phyloP scores from a whole-genome alignment of 30 jellyfish, hydroid and myxozoan species.

The Aurelia sp. region DNA sequence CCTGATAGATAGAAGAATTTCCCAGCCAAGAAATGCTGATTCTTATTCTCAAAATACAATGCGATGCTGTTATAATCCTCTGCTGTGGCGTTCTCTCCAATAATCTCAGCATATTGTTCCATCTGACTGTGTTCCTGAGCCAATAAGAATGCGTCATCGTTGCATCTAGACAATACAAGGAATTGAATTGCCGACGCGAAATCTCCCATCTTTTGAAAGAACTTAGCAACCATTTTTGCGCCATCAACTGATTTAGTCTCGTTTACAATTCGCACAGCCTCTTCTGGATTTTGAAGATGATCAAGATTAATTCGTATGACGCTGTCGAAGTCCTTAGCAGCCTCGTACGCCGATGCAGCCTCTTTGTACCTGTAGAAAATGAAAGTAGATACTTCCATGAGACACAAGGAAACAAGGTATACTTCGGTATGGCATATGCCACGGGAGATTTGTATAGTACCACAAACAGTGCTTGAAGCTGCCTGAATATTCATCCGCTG shows the following conservation, averaged over 20 bases:
- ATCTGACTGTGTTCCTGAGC: conserved; percentile 99
- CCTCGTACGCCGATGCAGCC: conserved; percentile 94
- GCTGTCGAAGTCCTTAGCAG: conserved; percentile 95
- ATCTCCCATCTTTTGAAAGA: conserved; percentile 97
- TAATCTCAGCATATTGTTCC: conserved; percentile 97
- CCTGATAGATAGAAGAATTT: conserved; percentile 87
- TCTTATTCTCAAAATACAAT: conserved; percentile 86
- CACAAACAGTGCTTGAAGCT: too few species aligned
- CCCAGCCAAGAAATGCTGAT: conserved; percentile 90
- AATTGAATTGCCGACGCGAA: conserved; percentile 99
- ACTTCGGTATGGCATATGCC: too few species aligned
- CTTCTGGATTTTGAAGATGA: conserved; percentile 97
- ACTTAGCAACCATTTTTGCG: conserved; percentile 98
- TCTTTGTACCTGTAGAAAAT: conserved; percentile 70
- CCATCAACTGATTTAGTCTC: conserved; percentile 99
- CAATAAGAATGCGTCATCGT: conserved; percentile 90
- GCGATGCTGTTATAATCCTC: conserved; percentile 96
- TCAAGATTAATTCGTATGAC: conserved; percentile 93
- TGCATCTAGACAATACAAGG: conserved; percentile 92
- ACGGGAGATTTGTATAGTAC: too few species aligned
- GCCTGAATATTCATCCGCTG: too few species aligned
- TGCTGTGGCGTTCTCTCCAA: conserved; percentile 92
- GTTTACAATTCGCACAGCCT: conserved; percentile 96
- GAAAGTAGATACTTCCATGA: too few species aligned
- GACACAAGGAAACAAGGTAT: too few species aligned